A percentile compares a stretch with the other conserved stretches of the same genome.
These are phyloP conservation scores for Phengaris alcon DNA, from an alignment of 2,888 invertebrate species.

Conservation along the genomic window DNA sequence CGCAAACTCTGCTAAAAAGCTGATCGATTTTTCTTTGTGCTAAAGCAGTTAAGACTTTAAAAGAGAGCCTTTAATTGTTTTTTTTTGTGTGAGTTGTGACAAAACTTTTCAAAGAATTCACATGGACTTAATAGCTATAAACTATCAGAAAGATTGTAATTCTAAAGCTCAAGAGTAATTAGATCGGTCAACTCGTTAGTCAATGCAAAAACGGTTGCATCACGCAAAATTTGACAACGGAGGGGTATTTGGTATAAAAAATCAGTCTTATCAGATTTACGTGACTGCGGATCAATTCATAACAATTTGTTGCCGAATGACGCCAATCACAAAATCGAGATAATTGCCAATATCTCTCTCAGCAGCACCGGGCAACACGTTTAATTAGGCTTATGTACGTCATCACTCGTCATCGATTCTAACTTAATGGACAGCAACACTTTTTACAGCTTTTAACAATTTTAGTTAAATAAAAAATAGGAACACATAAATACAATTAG, in stretches of 20 bases:
- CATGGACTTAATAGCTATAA: neutral
- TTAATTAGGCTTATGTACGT: neutral
- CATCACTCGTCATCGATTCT: neutral
- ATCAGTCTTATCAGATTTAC: slow-evolving; percentile 3
- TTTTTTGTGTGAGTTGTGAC: too few relatives aligned
- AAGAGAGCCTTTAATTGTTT: too few relatives aligned
- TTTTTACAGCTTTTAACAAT: too few relatives aligned
- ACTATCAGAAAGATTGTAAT: neutral
- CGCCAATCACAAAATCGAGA: neutral
- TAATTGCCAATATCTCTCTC: neutral
- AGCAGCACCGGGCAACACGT: neutral
- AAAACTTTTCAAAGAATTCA: too few relatives aligned
- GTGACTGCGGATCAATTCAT: neutral
- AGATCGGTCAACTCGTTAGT: neutral
- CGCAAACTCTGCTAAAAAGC: too few relatives aligned
- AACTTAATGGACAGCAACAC: too few relatives aligned
- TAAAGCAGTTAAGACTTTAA: too few relatives aligned
- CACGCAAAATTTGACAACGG: neutral
- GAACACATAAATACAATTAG: too few relatives aligned
- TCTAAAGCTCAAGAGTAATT: neutral
- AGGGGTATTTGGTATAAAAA: neutral
- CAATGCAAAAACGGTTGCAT: neutral
- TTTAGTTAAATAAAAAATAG: too few relatives aligned
- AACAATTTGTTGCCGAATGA: neutral
- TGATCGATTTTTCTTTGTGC: too few relatives aligned